Base-by-base conservation (phyloP, 30 jellyfish, hydroid and myxozoan species). In the Turritopsis dohrnii region DNA sequence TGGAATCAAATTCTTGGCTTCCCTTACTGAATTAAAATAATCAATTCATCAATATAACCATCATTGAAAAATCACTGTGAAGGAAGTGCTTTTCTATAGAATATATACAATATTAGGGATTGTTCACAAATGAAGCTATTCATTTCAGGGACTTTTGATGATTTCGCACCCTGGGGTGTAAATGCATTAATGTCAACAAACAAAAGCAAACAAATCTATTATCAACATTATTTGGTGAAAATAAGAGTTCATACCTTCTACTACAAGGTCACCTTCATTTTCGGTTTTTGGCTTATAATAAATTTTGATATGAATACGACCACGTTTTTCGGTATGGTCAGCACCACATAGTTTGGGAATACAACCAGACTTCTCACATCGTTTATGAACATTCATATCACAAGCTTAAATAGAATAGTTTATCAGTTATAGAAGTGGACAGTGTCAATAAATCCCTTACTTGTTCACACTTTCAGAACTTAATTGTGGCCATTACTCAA, bases 271-370 rank as follows among this genome's bases (percentile, higher is more conserved):
- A 3, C 99, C 99, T 28, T 29, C 83, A 29, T 83, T 89, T 19
- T 81, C 90, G 18, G 92, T 69, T 53, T 79, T 83, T 28, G 80
- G 87, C 21, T 89, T 52, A 74, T 80, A 89, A 29, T 79, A 76
- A 52, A 94, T 94, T 89, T 89, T 89, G 79, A 94, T 66, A 72
- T 90, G 99, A 76, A 94, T 83, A 24, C 99, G 86, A n/a, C 99
- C 99, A 29, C 99, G 89, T 71, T 96, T 79, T 65, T 94, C 99
- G 0, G 99, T 94, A 88, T 94, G 99, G 74, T 94, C 99, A 4
- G 99, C 99, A 7, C 99, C 99, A 73, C 99, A 94, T 69, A 94
- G 82, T 72, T 94, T 85, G 53, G 99, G 99, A 16, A 94, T 94
- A 73, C 99, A 83, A 23, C 99, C 99, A 0, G 99, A 94, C 81